phyloP scores from a whole-genome alignment of 2,797 vertebrate species.

The Sitta carolinensis region DNA sequence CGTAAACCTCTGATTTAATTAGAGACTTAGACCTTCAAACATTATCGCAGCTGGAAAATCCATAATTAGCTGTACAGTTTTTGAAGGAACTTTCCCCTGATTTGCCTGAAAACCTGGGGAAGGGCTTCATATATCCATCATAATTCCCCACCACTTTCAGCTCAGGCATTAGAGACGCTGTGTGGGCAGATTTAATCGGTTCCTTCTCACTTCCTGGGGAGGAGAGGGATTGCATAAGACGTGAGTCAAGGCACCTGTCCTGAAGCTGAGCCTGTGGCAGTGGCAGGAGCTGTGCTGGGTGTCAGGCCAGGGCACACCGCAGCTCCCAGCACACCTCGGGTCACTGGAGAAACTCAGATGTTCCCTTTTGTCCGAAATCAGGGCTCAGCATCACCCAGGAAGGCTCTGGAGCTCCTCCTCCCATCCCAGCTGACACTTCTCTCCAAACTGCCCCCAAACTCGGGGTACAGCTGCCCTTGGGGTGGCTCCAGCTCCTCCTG shows the following conservation, averaged over 20 bases:
- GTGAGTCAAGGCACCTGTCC: conserved; percentile 52
- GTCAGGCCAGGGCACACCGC: background rate
- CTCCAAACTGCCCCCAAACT: background rate
- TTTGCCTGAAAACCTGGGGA: conserved; percentile 56
- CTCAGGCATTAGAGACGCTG: conserved; percentile 58
- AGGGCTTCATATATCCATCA: conserved; percentile 31
- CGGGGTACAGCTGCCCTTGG: background rate
- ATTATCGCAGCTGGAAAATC: conserved; percentile 71
- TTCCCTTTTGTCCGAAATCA: rapidly evolving
- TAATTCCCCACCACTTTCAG: conserved; percentile 42
- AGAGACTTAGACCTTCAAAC: conserved; percentile 40
- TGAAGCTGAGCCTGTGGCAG: background rate
- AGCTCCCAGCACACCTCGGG: background rate
- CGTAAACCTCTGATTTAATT: conserved; percentile 62
- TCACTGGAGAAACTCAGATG: background rate
- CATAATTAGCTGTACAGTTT: conserved; percentile 64
- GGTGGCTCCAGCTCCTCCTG: too few species aligned
- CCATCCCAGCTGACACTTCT: background rate
- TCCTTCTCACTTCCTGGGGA: conserved; percentile 55
- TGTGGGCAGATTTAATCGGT: conserved; percentile 71
- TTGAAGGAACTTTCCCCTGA: conserved; percentile 48
- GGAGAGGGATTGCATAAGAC: conserved; percentile 63
- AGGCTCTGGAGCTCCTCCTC: background rate
- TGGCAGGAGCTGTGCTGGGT: background rate
- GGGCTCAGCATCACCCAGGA: background rate